Evolutionary conservation across 2,797 vertebrate genomes (phyloP).

Genomic region (Heterohyrax brucei): DNA sequence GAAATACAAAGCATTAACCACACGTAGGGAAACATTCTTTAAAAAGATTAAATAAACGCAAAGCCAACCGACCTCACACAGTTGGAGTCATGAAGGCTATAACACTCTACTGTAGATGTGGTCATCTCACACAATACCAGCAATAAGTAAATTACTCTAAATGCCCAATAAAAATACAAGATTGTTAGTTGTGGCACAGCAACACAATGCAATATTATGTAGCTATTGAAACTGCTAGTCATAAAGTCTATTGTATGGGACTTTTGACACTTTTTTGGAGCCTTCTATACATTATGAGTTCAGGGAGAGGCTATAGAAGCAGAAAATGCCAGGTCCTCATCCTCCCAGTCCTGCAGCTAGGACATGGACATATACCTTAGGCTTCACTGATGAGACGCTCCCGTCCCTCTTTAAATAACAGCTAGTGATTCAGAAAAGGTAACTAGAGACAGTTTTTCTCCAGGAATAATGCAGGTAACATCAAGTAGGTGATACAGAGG

Average conservation of each 20-base stretch:
- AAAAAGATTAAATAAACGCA: conserved; percentile 24
- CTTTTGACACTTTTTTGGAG: background rate
- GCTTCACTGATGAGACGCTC: background rate
- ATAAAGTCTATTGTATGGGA: background rate
- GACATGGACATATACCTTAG: background rate
- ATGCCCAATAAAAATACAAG: background rate
- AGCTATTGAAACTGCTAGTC: background rate
- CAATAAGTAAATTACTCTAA: background rate
- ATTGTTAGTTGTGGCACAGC: background rate
- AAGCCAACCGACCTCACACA: conserved; percentile 28
- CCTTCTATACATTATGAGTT: background rate
- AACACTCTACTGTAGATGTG: background rate
- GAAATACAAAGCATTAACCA: conserved; percentile 16
- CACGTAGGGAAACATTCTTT: conserved; percentile 1
- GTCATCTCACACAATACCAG: background rate
- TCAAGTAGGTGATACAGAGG: background rate
- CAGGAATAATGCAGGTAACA: background rate
- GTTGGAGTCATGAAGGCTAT: background rate
- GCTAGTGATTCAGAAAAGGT: background rate
- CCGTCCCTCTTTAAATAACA: background rate
- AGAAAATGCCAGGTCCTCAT: background rate
- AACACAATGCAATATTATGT: background rate
- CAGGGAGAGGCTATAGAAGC: background rate
- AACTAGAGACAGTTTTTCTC: background rate
- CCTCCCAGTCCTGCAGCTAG: background rate